These are phyloP conservation scores for Caenorhabditis auriculariae DNA, from an alignment of 2,888 invertebrate genomes.

Conservation along the genomic window DNA sequence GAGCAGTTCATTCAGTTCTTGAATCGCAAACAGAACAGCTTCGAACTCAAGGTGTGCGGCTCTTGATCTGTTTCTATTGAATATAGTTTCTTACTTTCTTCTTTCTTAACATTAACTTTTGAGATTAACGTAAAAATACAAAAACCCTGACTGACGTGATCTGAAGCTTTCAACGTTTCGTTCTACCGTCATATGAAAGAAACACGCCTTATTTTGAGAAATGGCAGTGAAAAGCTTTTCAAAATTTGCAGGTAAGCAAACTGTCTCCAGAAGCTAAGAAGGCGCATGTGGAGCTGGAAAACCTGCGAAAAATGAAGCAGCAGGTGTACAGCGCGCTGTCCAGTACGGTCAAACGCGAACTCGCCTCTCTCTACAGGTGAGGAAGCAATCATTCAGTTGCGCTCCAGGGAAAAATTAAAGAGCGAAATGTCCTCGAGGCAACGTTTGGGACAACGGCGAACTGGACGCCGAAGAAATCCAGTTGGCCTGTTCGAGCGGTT, in stretches of 20 bases:
- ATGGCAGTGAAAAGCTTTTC: neutral
- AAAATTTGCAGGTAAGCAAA: constrained; percentile 13
- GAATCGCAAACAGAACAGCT: constrained; percentile 18
- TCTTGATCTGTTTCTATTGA: neutral
- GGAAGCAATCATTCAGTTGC: neutral
- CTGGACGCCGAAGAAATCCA: constrained; percentile 27
- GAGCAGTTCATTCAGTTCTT: constrained; percentile 26
- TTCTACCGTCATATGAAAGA: too few relatives aligned
- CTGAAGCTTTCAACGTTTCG: too few relatives aligned
- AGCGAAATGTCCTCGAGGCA: constrained; percentile 28
- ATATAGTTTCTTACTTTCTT: neutral
- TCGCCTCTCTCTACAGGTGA: constrained; percentile 19
- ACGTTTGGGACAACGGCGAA: constrained; percentile 27
- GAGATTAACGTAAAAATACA: neutral
- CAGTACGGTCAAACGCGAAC: constrained; percentile 9
- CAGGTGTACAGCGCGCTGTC: constrained; percentile 21
- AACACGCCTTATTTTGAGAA: too few relatives aligned
- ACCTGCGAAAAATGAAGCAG: constrained; percentile 20
- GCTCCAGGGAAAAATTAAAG: neutral
- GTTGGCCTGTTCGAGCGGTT: constrained; percentile 26
- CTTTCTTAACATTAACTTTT: neutral
- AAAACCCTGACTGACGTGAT: too few relatives aligned
- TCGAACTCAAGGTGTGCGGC: constrained; percentile 15
- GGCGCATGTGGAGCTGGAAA: constrained; percentile 24
- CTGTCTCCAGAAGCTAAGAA: constrained; percentile 24